Evolutionary conservation across 2,888 invertebrate genomes (phyloP), one percentile per base, ranked within the genome.

Genomic region (Diabrotica balteata): DNA sequence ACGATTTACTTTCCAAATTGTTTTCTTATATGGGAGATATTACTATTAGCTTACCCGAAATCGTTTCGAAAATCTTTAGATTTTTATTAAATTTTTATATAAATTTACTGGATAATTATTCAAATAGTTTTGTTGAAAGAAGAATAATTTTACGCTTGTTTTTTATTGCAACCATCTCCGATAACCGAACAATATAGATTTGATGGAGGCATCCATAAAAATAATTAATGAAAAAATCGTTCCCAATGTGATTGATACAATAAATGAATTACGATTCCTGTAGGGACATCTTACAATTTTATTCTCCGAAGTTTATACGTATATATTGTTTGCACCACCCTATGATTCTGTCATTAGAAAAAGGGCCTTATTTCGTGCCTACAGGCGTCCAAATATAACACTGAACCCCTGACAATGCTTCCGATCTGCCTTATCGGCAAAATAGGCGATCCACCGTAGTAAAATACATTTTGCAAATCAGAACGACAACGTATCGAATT

Each of bases 401-500:
- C 63, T 68, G 70, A 57, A 49, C 65, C 11, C 52, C 7, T 47
- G 55, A 76, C 74, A 78, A 77, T 68, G 63, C 60, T 67, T 7
- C 6, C 58, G 50, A 57, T 69, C 63, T 59, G 51, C 61, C 70
- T 76, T 80, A 79, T 79, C 80, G 79, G 75, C 72, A 70, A 75
- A 76, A 70, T 69, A 59, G 63, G 62, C 74, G 80, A 74, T 63
- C 80, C 70, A 69, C 73, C 53, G 66, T 75, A 71, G 78, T 80
- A 79, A 81, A 81, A 67, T 80, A 76, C 80, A 79, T 81, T 82
- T 81, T 75, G 80, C 81, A 80, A 81, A 82, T 82, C 81, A 78
- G 77, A 81, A 76, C 83, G 84, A 83, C 84, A 83, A 83, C 83
- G 83, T 83, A 84, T 84, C 83, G 83, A 84, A 83, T 83, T 83